Conservation (phyloP, 2,888 invertebrate genomes). For the Bombyx huttoni region DNA sequence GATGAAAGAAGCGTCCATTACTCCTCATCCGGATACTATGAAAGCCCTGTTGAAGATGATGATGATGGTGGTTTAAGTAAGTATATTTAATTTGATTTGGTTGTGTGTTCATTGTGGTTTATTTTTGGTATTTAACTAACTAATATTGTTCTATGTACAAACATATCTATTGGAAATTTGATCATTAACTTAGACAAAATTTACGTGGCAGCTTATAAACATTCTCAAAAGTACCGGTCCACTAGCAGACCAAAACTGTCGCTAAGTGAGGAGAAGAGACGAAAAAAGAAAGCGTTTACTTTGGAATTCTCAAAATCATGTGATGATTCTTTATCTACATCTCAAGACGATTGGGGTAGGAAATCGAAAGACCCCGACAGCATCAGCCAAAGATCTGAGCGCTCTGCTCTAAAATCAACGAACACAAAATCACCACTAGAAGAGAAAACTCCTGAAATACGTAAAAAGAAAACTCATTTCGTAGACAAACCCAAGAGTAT, state of each 20-base stretch:
- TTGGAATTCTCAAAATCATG: slow-evolving; percentile 79
- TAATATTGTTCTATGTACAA: too few species aligned
- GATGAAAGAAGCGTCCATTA: slow-evolving; percentile 80
- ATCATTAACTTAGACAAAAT: slow-evolving; percentile 1
- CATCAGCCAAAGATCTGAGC: slow-evolving; percentile 39
- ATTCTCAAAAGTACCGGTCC: slow-evolving; percentile 63
- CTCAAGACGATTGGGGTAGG: slow-evolving; percentile 61
- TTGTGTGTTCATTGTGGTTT: too few species aligned
- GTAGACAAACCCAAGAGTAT: slow-evolving; percentile 57
- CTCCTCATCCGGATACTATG: slow-evolving; percentile 82
- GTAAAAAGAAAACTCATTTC: slow-evolving; percentile 65
- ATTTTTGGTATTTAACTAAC: too few species aligned
- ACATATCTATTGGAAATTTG: not conserved
- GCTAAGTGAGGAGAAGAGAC: slow-evolving; percentile 79
- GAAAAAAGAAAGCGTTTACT: slow-evolving; percentile 82
- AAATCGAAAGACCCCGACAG: slow-evolving; percentile 42
- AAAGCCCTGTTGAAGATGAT: slow-evolving; percentile 80
- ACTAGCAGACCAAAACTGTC: slow-evolving; percentile 63
- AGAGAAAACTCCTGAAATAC: slow-evolving; percentile 42
- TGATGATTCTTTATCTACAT: slow-evolving; percentile 67
- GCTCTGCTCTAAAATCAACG: slow-evolving; percentile 32
- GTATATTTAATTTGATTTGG: slow-evolving; percentile 7
- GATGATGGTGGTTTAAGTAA: slow-evolving; percentile 69
- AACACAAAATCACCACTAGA: slow-evolving; percentile 47
- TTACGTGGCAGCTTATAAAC: slow-evolving; percentile 51